Evolutionary conservation across 53 echinoderm and acorn worm genomes (phyloP).

Genomic region (Antedon mediterranea): DNA sequence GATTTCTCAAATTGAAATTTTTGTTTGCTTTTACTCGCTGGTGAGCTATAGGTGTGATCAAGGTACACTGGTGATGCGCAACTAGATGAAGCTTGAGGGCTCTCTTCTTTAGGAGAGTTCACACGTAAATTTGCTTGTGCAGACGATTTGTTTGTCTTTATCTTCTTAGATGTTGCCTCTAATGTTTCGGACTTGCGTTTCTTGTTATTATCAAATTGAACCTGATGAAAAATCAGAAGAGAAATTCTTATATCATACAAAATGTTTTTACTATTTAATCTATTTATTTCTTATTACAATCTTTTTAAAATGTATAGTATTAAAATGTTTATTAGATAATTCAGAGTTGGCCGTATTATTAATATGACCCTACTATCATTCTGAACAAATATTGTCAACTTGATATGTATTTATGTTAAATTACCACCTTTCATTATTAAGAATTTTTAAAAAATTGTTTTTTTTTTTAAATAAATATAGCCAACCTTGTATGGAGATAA

Average conservation of each 20-base stretch:
- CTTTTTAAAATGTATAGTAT: neutral
- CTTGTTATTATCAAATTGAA: neutral
- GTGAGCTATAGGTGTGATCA: conserved; percentile 83
- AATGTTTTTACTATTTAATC: neutral
- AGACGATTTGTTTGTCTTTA: neutral
- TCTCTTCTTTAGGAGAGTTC: conserved; percentile 5
- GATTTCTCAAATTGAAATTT: neutral
- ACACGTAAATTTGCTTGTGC: neutral
- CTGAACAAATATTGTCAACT: no score
- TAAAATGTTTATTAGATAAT: no score
- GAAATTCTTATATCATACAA: neutral
- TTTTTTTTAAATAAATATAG: neutral
- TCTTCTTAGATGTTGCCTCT: neutral
- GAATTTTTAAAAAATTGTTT: no score
- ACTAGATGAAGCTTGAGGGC: conserved; percentile 23
- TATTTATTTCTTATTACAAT: no score
- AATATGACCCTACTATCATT: no score
- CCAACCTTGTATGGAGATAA: conserved; percentile 75
- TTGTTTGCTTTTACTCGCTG: conserved; percentile 25
- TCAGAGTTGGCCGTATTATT: no score
- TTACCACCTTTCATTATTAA: no score
- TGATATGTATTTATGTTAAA: no score
- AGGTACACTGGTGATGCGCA: conserved; percentile 35
- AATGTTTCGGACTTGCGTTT: conserved; percentile 14
- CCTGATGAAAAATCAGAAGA: neutral